Base-by-base conservation (phyloP, 2,888 invertebrate genomes). In the Phorcus lineatus region DNA sequence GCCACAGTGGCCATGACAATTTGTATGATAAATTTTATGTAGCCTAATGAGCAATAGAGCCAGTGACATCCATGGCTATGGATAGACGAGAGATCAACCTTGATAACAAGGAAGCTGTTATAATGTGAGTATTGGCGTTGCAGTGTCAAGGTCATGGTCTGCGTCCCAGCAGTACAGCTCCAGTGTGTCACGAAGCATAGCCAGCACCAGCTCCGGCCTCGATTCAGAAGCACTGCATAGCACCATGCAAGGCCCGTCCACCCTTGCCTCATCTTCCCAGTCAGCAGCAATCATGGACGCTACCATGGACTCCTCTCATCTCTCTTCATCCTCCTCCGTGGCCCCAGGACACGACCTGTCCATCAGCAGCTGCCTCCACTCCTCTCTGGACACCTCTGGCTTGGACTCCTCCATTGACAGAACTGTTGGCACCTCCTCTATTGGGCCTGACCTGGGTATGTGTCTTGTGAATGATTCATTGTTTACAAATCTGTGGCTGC, bases 141-240 rank as follows among this genome's bases (percentile, higher is more conserved):
- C 78, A 22, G 19, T 16, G 28, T 57, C 17, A 24, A 22, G 31
- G 11, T 28, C 6, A 13, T 47, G 17, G 52, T 6, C 47, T 4
- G 47, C 11, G 47, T 47, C 47, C 47, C 47, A 47, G 13, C 47
- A 47, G 11, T 47, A 47, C 47, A 47, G 47, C 47, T 47, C 47
- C 47, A 47, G 47, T 47, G 47, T 47, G 47, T 47, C 47, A 13
- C 9, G 47, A 1, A 47, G 47, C 47, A 47, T 47, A 9, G 53
- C 74, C 62, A 24, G 70, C 36, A 82, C 82, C 17, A 75, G 66
- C n/a, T 75, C 80, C 28, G 83, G 82, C 66, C 80, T 84, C 22
- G 86, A 87, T 66, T 86, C 86, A 2, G 82, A 76, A 17, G 82
- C 80, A 1, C 79, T 84, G 1, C 84, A 84, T 79, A 80, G 82